Evolutionary conservation across 2,113 vertebrate genomes (phyloP).

Genomic region (Smithornis capensis): DNA sequence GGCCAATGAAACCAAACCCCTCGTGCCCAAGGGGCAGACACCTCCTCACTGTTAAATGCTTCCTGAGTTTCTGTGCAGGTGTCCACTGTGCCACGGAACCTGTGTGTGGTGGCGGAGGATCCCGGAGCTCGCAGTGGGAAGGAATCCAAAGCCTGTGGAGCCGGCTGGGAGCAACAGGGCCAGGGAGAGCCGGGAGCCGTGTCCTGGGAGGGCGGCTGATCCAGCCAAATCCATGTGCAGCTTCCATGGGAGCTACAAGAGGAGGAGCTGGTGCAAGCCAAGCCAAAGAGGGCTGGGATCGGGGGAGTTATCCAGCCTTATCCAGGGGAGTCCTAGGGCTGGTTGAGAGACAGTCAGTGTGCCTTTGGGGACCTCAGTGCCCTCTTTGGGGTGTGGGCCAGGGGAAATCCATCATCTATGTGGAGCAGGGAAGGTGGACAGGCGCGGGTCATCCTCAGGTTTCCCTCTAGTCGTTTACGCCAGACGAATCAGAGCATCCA

Average conservation of each 20-base stretch:
- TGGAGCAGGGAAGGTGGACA: not conserved
- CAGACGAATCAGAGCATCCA: rapidly evolving
- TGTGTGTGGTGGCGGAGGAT: not conserved
- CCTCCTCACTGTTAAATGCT: not conserved
- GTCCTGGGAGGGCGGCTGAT: slow-evolving; percentile 33
- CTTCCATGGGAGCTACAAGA: not conserved
- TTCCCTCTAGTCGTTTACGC: not conserved
- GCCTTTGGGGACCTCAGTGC: not conserved
- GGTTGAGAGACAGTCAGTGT: not conserved
- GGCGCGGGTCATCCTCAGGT: not conserved
- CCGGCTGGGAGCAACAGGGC: not conserved
- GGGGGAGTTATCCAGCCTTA: not conserved
- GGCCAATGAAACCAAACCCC: not conserved
- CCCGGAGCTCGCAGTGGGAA: not conserved
- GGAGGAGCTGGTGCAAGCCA: not conserved
- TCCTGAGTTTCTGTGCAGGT: not conserved
- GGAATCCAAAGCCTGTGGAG: not conserved
- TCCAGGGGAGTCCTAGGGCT: not conserved
- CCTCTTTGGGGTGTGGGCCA: rapidly evolving
- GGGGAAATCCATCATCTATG: rapidly evolving
- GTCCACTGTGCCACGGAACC: not conserved
- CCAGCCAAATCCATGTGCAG: not conserved
- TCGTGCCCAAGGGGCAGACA: rapidly evolving
- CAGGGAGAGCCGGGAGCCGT: slow-evolving; percentile 21
- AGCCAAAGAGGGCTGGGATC: not conserved